A percentile compares a stretch with the other conserved stretches of the same genome.
phyloP scores from a whole-genome alignment of 2,888 invertebrate genomes.

The Sesamia inferens region DNA sequence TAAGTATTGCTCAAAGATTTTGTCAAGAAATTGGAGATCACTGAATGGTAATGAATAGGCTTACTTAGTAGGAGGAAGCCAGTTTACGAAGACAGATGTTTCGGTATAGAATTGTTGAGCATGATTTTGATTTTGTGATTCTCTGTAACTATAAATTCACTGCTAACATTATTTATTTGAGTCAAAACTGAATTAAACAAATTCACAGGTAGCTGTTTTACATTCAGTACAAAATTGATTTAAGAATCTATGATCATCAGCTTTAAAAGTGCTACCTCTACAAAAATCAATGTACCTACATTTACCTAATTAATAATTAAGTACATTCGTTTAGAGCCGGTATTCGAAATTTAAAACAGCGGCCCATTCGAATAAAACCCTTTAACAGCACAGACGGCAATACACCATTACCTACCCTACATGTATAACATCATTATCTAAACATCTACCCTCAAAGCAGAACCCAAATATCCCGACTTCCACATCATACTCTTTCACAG shows the following conservation, averaged over 20 bases:
- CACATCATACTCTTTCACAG: constrained; percentile 53
- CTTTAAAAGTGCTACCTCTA: background rate
- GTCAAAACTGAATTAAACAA: background rate
- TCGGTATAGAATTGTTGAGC: background rate
- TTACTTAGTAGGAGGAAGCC: background rate
- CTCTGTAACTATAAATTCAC: too few relatives aligned
- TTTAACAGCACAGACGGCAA: constrained; percentile 8
- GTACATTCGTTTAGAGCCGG: background rate
- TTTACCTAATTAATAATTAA: too few relatives aligned
- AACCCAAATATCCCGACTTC: constrained; percentile 10
- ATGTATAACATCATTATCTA: constrained; percentile 7
- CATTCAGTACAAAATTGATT: background rate
- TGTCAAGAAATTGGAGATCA: constrained; percentile 6
- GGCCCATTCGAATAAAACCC: background rate
- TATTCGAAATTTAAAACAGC: background rate
- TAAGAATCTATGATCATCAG: background rate
- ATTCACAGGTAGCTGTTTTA: background rate
- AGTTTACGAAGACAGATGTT: constrained; percentile 3
- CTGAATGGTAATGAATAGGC: constrained; percentile 4
- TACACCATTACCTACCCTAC: background rate
- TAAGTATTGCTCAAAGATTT: constrained; percentile 17
- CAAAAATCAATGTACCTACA: background rate
- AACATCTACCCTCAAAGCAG: constrained; percentile 13
- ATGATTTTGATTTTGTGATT: background rate
- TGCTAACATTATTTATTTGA: background rate